These are phyloP conservation scores for Drosophila kohkoa DNA, from an alignment of 1,140 invertebrate genomes.

Conservation along the genomic window DNA sequence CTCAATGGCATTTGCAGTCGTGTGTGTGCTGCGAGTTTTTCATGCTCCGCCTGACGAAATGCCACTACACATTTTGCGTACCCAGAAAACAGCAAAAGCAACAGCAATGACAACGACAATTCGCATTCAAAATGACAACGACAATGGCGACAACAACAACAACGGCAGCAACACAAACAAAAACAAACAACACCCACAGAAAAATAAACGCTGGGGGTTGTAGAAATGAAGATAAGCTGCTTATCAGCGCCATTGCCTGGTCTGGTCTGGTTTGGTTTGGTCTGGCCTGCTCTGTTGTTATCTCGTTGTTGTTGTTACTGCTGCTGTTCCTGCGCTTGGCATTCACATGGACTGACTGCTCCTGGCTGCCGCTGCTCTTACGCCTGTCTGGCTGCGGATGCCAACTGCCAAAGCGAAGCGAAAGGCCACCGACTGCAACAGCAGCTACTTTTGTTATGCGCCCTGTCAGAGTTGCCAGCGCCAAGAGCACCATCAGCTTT, in stretches of 20 bases:
- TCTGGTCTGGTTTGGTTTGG: conserved; percentile 24
- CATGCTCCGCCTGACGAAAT: conserved; percentile 80
- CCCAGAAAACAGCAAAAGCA: conserved; percentile 58
- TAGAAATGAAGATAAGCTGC: conserved; percentile 83
- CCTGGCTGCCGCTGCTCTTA: conserved; percentile 47
- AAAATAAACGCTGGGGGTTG: conserved; percentile 80
- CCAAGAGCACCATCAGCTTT: conserved; percentile 24
- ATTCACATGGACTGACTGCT: conserved; percentile 46
- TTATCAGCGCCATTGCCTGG: conserved; percentile 80
- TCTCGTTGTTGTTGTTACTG: conserved; percentile 29
- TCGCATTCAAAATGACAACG: conserved; percentile 77
- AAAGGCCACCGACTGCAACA: conserved; percentile 39
- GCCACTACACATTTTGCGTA: conserved; percentile 82
- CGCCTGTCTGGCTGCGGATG: conserved; percentile 53
- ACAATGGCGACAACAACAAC: conserved; percentile 58
- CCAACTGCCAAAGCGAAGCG: conserved; percentile 46
- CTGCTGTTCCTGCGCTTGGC: conserved; percentile 52
- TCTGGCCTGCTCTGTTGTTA: conserved; percentile 20
- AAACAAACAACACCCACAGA: conserved; percentile 68
- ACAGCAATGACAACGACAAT: conserved; percentile 57
- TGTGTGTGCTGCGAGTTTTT: conserved; percentile 60
- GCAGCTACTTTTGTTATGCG: conserved; percentile 35
- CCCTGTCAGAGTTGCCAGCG: conserved; percentile 42
- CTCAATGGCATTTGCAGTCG: conserved; percentile 17
- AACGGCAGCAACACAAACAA: conserved; percentile 44